These are phyloP conservation scores for Delia radicum DNA, from an alignment of 1,140 invertebrate genomes.

Conservation along the genomic window DNA sequence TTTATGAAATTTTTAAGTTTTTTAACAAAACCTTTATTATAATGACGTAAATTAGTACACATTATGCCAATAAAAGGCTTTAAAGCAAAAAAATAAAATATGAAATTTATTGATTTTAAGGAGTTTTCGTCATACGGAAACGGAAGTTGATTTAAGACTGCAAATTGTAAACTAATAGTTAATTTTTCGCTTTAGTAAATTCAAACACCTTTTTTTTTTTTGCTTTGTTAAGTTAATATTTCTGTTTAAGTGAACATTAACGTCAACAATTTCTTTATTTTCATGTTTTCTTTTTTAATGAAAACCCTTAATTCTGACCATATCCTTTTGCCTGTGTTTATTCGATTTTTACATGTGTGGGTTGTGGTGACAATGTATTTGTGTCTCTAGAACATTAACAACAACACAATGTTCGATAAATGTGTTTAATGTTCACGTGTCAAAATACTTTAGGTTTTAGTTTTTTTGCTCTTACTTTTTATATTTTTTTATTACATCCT, in stretches of 20 bases:
- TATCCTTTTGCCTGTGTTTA: no score
- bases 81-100: background rate
- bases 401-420: background rate
- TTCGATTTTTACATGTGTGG: no score
- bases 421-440: conserved; percentile 12
- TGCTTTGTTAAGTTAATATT: no score
- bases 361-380: no score
- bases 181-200: no score
- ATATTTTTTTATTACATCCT: conserved; percentile 15
- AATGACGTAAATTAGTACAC: background rate
- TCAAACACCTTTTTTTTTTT: no score
- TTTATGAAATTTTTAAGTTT: background rate
- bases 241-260: no score
- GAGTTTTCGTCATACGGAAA: background rate
- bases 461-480: background rate
- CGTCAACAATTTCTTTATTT: background rate
- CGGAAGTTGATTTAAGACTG: conserved; percentile 3
- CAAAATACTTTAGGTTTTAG: background rate
- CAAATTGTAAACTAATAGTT: background rate
- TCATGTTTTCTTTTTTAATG: background rate
- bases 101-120: background rate
- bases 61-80: background rate
- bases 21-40: background rate
- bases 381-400: no score
- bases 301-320: no score